Percentiles rank a stretch among this genome's conserved stretches.
phyloP scores from a whole-genome alignment of 2,888 invertebrate species.

The Oscheius sp. region DNA sequence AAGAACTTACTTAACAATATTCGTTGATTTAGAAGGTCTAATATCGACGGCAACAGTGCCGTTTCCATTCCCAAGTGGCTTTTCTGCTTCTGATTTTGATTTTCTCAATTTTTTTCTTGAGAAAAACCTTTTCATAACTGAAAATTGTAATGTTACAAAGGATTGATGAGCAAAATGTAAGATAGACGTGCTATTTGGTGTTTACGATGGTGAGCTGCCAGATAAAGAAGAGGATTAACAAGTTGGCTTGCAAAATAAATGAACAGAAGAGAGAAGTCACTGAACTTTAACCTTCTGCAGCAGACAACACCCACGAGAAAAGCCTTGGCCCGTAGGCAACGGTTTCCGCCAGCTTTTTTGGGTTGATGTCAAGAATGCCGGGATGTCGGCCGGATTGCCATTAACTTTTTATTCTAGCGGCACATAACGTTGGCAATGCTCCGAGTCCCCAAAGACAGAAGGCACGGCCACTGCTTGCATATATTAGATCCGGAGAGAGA shows the following conservation, averaged over 20 bases:
- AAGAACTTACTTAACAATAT: conserved; percentile 46
- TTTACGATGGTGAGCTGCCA: neutral
- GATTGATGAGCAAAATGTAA: neutral
- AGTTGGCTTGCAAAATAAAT: neutral
- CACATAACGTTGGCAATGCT: conserved; percentile 24
- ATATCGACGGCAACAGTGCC: conserved; percentile 41
- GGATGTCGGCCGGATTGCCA: conserved; percentile 24
- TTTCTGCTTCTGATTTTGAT: conserved; percentile 58
- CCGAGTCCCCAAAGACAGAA: conserved; percentile 30
- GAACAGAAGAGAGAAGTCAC: neutral
- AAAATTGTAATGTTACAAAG: too few species aligned
- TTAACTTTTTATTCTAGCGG: conserved; percentile 36
- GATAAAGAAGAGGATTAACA: conserved; percentile 6
- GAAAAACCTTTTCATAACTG: conserved; percentile 57
- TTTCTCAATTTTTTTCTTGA: conserved; percentile 57
- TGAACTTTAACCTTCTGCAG: neutral
- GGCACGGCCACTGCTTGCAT: conserved; percentile 7
- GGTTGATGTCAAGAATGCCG: conserved; percentile 3
- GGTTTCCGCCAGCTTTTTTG: too few species aligned
- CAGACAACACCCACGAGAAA: neutral
- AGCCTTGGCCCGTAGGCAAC: neutral
- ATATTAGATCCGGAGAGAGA: conserved; percentile 19
- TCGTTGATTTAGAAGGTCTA: conserved; percentile 55
- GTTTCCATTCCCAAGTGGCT: conserved; percentile 39
- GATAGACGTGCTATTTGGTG: neutral